Evolutionary conservation across 2,888 invertebrate genomes (phyloP), one percentile per base, ranked within the genome.

Genomic region (Idaea dimidiata): DNA sequence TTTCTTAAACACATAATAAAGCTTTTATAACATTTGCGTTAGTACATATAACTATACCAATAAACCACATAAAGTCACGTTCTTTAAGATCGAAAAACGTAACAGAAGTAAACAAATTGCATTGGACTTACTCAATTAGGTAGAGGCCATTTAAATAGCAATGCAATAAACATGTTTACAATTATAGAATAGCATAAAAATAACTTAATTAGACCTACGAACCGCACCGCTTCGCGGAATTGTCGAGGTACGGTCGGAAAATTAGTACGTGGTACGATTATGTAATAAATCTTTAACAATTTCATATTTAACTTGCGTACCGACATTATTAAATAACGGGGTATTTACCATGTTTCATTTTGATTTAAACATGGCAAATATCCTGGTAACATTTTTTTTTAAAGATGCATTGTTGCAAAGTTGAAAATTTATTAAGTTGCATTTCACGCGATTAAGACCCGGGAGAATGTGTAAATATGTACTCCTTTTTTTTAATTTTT

Each of bases 131-230:
- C 76, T 79, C 81, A 84, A 87, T 86, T 85, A 81, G 24, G 24
- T 24, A 5, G 79, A 74, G 59, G 61, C 66, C 62, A 81, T 86
- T 24, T 85, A 81, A 81, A 83, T 76, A 72, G 75, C 81, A 79
- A 80, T 82, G 80, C 79, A 78, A 81, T 79, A 79, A 84, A 79
- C 78, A 71, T 77, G 78, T 78, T 73, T 68, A 77, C 77, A 82
- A 81, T 83, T 82, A 79, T 71, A 74, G 72, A 71, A 78, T 72
- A 71, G 74, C 69, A 79, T 74, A 73, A 76, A 78, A 76, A 74
- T 79, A 76, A 73, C 68, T 73, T 65, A 71, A 74, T 77, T 73
- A 72, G 72, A 71, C 68, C 68, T 63, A 67, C 62, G 67, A 69
- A 67, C 62, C 54, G 66, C 33, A 67, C 62, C 10, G 62, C 61